Base-by-base conservation (phyloP, 2,888 invertebrate species). In the Theristus sp. region DNA sequence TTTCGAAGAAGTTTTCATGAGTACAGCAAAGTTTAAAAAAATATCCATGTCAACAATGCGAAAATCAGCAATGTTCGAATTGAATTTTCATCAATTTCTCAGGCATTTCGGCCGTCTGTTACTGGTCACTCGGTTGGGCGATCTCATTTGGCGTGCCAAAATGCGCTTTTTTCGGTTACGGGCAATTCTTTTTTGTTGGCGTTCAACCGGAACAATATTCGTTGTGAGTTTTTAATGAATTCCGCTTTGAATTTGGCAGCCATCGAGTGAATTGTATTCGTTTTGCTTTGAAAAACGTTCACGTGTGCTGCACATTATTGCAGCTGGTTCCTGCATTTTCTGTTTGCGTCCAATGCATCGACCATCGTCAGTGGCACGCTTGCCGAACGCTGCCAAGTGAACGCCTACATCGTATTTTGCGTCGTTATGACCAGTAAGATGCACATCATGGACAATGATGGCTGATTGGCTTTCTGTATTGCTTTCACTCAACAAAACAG, bases 281-380 rank as follows among this genome's bases (percentile, higher is more conserved):
- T n/a, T n/a, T n/a, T n/a, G n/a, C n/a, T n/a, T n/a, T n/a, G n/a
- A n/a, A n/a, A n/a, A n/a, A n/a, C n/a, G n/a, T n/a, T n/a, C n/a
- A n/a, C n/a, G n/a, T n/a, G 22, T 25, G 22, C n/a, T 52, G 25
- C 3, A 52, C 52, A 52, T 52, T 25, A 24, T 52, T 52, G 6
- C 54, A 54, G 54, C 28, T 54, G 54, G 54, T 54, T 54, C 28
- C 24, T 54, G 10, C 80, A 81, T 69, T 79, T 77, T 66, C 76
- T 78, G 24, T 80, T 80, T 65, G 80, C 80, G 0, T 80, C 80
- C n/a, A 80, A 80, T 0, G 77, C 80, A 0, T 77, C 80, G 28
- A 81, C 80, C 29, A 79, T 80, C 57, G 75, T 80, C 10, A 78
- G 78, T 0, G 79, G 81, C 1, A 78, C 80, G 1, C 75, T 81